Evolutionary conservation across 2,113 vertebrate genomes (phyloP).

Genomic region (Rhynchomys soricoides): DNA sequence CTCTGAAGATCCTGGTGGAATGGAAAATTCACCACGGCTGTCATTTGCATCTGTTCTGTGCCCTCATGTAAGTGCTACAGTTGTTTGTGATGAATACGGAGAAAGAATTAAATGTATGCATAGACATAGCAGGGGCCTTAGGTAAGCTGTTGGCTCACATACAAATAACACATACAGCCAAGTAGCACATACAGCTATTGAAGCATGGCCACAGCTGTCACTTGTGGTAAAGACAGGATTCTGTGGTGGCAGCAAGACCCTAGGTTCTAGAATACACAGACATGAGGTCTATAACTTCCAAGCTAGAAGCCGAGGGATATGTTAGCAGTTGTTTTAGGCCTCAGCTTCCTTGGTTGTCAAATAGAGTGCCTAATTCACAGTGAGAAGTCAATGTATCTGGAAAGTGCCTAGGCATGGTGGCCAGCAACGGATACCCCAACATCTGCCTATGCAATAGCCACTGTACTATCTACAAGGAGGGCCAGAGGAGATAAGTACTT

Average conservation of each 20-base stretch:
- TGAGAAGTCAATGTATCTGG: background rate
- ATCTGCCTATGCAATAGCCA: rapidly evolving
- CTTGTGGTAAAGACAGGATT: background rate
- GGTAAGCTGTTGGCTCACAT: background rate
- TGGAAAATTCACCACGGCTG: background rate
- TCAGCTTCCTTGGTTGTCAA: background rate
- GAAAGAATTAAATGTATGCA: background rate
- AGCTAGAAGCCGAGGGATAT: background rate
- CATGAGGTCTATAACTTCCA: too few species aligned
- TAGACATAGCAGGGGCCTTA: background rate
- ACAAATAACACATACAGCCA: background rate
- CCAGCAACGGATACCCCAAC: background rate
- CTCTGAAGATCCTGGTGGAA: background rate
- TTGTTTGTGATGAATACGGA: background rate
- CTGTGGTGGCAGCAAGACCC: background rate
- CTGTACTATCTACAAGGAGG: rapidly evolving
- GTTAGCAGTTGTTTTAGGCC: background rate
- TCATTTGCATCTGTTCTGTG: background rate
- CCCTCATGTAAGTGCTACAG: too few species aligned
- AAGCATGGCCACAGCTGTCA: background rate
- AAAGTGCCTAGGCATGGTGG: rapidly evolving
- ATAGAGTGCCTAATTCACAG: rapidly evolving
- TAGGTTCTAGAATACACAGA: background rate
- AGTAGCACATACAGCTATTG: background rate
- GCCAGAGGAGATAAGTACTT: background rate